A percentile compares a stretch with the other conserved stretches of the same genome.
phyloP scores from a whole-genome alignment of 2,888 invertebrate species.

The Alsophila aescularia region DNA sequence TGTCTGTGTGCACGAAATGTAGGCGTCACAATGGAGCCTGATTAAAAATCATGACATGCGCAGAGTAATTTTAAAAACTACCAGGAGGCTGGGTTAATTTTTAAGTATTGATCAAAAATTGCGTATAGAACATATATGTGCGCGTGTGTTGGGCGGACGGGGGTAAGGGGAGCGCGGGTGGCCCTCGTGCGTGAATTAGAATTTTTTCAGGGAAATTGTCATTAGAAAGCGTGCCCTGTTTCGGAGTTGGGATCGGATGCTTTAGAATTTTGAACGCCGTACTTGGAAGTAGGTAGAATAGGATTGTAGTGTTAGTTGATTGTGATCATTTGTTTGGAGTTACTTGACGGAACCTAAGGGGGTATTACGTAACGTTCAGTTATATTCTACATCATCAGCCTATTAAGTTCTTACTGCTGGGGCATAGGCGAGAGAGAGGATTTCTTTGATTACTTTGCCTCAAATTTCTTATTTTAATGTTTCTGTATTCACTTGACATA shows the following conservation, averaged over 20 bases:
- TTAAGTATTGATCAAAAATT: constrained; percentile 85
- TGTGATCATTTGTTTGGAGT: neutral
- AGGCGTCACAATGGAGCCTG: constrained; percentile 77
- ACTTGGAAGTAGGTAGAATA: too few relatives aligned
- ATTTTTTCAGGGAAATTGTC: constrained; percentile 75
- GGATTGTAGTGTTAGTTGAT: constrained; percentile 22
- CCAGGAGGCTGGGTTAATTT: constrained; percentile 82
- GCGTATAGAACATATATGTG: constrained; percentile 65
- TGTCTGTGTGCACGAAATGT: constrained; percentile 36
- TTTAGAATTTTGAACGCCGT: constrained; percentile 26
- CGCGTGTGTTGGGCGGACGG: constrained; percentile 36
- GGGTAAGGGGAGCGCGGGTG: constrained; percentile 33
- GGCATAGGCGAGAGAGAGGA: too few relatives aligned
- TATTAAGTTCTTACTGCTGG: too few relatives aligned
- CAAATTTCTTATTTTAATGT: too few relatives aligned
- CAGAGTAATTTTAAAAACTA: constrained; percentile 84
- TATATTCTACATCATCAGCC: too few relatives aligned
- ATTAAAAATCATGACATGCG: constrained; percentile 85
- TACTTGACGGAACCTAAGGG: neutral
- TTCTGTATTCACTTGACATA: too few relatives aligned
- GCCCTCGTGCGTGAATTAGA: constrained; percentile 75
- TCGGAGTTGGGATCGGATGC: constrained; percentile 22
- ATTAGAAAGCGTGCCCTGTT: constrained; percentile 56
- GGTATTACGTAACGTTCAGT: too few relatives aligned
- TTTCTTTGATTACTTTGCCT: too few relatives aligned